Evolutionary conservation across 2,113 vertebrate species (phyloP), one percentile per base, ranked within the genome.

Genomic region (Bufo bufo): DNA sequence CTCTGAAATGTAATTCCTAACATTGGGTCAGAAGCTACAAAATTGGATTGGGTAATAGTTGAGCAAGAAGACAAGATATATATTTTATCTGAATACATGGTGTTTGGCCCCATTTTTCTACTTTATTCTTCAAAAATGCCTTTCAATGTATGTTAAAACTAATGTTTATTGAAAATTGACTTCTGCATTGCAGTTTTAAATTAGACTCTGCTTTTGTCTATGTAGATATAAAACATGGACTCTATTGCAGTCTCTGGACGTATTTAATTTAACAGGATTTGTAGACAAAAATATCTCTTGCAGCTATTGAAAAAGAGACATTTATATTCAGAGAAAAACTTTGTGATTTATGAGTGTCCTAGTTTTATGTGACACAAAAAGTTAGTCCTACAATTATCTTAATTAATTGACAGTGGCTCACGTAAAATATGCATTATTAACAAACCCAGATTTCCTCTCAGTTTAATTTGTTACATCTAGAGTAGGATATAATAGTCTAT

Each of bases 311-410:
- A 56, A 58, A 79, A 11, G n/a, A 5, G 23, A 59, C 50, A 81
- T 59, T 81, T 81, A 61, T 59, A 81, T 58, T 59, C 54, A 43
- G n/a, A 80, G n/a, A 3, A 58, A 81, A 81, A 59, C 56, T 33
- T 80, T 61, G 17, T 59, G 33, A 81, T 81, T 45, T 33, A 45
- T 45, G 23, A 56, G 52, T 80, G 52, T 19, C 77, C 77, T 58
- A 80, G 54, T 80, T 80, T 59, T 81, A 7, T 59, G 13, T 14
- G 8, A 23, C 58, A 81, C 12, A 59, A 61, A 81, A 47, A 81
- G 45, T 75, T 75, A 75, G 72, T 75, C 45, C 47, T 50, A 80
- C 59, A 33, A 80, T 58, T 80, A 33, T 58, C 54, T 43, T 43
- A 58, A 80, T 80, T 33, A 80, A 80, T 58, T 80, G n/a, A 59